Conservation (phyloP, 2,113 vertebrate genomes). For the Polyodon spathula region DNA sequence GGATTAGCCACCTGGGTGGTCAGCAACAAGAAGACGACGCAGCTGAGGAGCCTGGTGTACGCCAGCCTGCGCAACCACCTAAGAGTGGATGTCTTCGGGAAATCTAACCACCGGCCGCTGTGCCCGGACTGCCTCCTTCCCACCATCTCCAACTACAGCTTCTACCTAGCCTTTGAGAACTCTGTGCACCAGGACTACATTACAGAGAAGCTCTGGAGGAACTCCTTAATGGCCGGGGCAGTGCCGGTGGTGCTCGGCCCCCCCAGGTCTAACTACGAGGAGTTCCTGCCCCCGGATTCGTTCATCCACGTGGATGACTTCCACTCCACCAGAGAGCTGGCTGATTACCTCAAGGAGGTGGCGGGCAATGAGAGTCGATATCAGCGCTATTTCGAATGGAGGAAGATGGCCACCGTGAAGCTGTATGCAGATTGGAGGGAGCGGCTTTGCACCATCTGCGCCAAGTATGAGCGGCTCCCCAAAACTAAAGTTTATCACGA, state of each 20-base stretch:
- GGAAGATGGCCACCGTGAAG: constrained; percentile 25
- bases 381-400: constrained; percentile 51
- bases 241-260: constrained; percentile 59
- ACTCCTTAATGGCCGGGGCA: constrained; percentile 38
- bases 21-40: constrained; percentile 41
- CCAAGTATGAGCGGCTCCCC: constrained; percentile 41
- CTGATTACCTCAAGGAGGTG: constrained; percentile 30
- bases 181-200: constrained; percentile 56
- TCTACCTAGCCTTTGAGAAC: constrained; percentile 75
- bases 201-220: constrained; percentile 64
- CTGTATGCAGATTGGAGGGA: constrained; percentile 36
- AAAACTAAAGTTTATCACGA: constrained; percentile 45
- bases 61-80: constrained; percentile 36
- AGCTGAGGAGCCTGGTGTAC: constrained; percentile 37
- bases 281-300: constrained; percentile 43
- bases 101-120: constrained; percentile 23
- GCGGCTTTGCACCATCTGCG: constrained; percentile 56
- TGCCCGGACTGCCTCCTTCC: not conserved
- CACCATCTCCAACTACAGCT: constrained; percentile 45
- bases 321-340: constrained; percentile 33
- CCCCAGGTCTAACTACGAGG: constrained; percentile 44
- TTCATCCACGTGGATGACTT: constrained; percentile 69
- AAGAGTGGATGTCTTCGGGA: constrained; percentile 43
- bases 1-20: constrained; percentile 65
- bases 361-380: constrained; percentile 35